Conservation (phyloP, 2,797 vertebrate species). For the Ambastaia sidthimunki region DNA sequence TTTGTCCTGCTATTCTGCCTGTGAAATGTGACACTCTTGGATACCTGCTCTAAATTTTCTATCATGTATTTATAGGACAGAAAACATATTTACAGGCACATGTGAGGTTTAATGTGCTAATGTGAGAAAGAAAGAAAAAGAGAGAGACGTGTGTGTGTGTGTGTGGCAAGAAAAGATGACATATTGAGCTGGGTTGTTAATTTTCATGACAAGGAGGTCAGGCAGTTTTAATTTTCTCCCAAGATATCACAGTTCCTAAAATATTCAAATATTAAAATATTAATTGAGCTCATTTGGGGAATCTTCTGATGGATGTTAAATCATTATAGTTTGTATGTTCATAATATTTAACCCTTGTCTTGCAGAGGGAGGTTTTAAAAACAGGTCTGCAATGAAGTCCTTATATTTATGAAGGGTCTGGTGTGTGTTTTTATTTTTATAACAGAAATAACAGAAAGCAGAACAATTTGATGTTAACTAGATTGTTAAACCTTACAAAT, state of each 20-base stretch:
- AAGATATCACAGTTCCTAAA: constrained; percentile 73
- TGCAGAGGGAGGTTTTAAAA: background rate
- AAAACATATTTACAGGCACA: background rate
- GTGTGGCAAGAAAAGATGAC: constrained; percentile 68
- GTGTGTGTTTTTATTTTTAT: background rate
- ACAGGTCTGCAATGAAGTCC: background rate
- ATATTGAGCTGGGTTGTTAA: constrained; percentile 69
- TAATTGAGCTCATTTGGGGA: constrained; percentile 71
- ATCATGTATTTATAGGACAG: background rate
- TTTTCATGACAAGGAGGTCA: constrained; percentile 70
- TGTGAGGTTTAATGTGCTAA: background rate
- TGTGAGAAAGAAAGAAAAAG: background rate
- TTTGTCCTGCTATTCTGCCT: constrained; percentile 41
- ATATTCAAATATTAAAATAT: constrained; percentile 61
- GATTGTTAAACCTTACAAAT: too few relatives aligned
- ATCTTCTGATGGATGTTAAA: constrained; percentile 65
- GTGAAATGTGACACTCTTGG: background rate
- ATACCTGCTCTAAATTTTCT: constrained; percentile 4
- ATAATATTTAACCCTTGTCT: background rate
- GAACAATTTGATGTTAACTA: background rate
- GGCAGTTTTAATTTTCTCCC: constrained; percentile 73
- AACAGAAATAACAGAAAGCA: background rate
- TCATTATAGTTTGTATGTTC: constrained; percentile 18
- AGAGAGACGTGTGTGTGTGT: constrained; percentile 9
- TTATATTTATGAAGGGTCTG: background rate